Percentiles rank a stretch among this genome's conserved stretches.
Evolutionary conservation across 1,140 invertebrate species (phyloP).

Genomic region (Leptoteleia sp.): DNA sequence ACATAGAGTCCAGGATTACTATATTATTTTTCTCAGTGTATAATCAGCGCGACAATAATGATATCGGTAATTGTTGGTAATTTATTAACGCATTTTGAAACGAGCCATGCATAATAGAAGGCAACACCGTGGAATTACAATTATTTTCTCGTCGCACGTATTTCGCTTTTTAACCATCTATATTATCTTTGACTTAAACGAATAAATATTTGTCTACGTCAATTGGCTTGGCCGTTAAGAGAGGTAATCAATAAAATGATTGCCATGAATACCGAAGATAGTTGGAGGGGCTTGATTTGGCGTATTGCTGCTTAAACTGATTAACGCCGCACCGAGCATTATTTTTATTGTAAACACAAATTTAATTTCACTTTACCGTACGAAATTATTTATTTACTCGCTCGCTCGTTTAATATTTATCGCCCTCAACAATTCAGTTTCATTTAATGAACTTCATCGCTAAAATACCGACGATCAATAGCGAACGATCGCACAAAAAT

Average conservation of each 20-base stretch:
- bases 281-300: constrained; percentile 24
- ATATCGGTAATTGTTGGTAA: no score
- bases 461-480: constrained; percentile 14
- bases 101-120: not conserved
- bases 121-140: not conserved
- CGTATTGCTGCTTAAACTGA: constrained; percentile 20
- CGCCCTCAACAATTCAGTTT: not conserved
- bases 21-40: no score
- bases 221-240: constrained; percentile 8
- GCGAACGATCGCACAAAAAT: constrained; percentile 9
- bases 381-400: not conserved
- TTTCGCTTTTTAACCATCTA: constrained; percentile 2
- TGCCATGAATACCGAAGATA: constrained; percentile 23
- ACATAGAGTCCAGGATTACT: no score
- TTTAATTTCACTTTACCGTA: not conserved
- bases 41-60: no score
- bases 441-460: constrained; percentile 10
- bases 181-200: constrained; percentile 26
- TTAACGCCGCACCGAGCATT: not conserved
- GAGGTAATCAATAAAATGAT: constrained; percentile 37
- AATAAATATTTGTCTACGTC: constrained; percentile 39
- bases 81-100: constrained; percentile 1
- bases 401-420: constrained; percentile 1
- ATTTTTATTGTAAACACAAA: constrained; percentile 14
- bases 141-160: not conserved